Percentiles rank a stretch among this genome's conserved stretches.
These are phyloP conservation scores for Formica aserva DNA, from an alignment of 2,888 invertebrate species.

Conservation along the genomic window DNA sequence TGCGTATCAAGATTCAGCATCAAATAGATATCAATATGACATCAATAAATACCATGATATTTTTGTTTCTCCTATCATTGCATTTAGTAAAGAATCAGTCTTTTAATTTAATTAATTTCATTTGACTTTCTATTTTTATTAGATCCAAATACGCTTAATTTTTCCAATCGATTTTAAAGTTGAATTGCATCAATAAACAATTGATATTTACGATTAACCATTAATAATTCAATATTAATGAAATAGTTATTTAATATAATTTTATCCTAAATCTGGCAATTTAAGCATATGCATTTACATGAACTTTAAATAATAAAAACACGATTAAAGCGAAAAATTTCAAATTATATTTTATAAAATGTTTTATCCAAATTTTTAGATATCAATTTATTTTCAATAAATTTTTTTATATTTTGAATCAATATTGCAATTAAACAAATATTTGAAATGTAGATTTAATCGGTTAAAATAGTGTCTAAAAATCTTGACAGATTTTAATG, in stretches of 20 bases:
- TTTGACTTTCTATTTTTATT: not conserved
- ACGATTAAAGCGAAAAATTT: not conserved
- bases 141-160: not conserved
- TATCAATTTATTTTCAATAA: not conserved
- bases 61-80: not conserved
- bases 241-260: slow-evolving; percentile 18
- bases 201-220: not conserved
- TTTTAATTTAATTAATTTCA: not conserved
- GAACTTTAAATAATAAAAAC: not conserved
- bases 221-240: slow-evolving; percentile 18
- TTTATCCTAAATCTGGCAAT: not conserved
- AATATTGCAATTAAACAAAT: not conserved
- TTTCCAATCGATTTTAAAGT: slow-evolving; percentile 8
- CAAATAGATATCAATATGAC: not conserved
- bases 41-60: not conserved
- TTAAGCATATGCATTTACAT: not conserved
- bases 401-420: not conserved
- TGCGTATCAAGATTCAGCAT: not conserved
- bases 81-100: not conserved
- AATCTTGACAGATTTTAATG: not conserved
- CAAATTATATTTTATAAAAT: not conserved
- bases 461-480: not conserved
- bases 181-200: not conserved
- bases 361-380: not conserved
- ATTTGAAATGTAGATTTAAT: not conserved